Base-by-base conservation (phyloP, 2,797 vertebrate genomes). In the Lepus townsendii region DNA sequence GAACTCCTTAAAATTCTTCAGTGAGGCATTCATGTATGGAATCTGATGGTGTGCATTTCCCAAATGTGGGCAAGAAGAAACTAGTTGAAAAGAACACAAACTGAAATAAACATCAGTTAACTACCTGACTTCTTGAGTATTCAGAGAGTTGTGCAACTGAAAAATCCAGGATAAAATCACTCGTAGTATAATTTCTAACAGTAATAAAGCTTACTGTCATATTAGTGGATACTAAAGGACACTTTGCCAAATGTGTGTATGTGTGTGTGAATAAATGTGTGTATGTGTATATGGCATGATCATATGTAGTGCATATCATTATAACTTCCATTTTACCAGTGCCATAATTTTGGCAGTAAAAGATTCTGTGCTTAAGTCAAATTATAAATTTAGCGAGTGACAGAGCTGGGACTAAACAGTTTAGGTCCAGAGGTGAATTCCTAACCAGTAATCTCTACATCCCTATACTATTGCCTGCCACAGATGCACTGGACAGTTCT, bases 1-100 rank as follows among this genome's bases (percentile, higher is more conserved):
- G 94, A 42, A 32, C 60, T 86, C 79, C 68, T 96, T 88, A 96
- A 89, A 91, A 94, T 83, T 91, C 47, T 92, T 86, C 50, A 83
- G 26, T 63, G 62, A 96, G 87, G 32, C 54, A 57, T 86, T 94
- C 38, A 87, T 52, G 47, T 63, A 27, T 19, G 17, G 62, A 89
- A 91, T 57, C 22, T 26, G 19, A 42, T 62, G 19, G 54, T 30
- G 1, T 30, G 47, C 9, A 17, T 75, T 89, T 86, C 79, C 85
- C 79, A 87, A 63, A 83, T 47, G 57, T 73, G 73, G 76, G 50
- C 50, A 88, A 79, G 76, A 76, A 89, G 86, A 72, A 42, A 10
- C 9, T 77, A 73, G 68, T 7, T 87, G 47, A 57, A 80, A 86
- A 75, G 26, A 88, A 90, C 2, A 57, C 63, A 75, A 54, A 30